Conservation (phyloP, 1,140 invertebrate species). For the Diabrotica virgifera region DNA sequence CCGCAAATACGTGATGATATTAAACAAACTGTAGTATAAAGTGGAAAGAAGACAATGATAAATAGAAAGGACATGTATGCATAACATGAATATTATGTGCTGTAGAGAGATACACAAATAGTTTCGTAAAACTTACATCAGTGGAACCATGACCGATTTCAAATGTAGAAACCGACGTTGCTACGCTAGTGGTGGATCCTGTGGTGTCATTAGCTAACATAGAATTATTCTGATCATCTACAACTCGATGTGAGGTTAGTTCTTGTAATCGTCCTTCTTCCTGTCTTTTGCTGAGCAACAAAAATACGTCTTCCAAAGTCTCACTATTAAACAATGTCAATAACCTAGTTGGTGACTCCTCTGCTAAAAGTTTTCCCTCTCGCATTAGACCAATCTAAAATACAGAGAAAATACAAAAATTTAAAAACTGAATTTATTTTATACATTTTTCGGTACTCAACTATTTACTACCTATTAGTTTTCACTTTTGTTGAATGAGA, state of each 20-base stretch:
- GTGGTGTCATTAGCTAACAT: slow-evolving; percentile 5
- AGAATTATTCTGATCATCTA: slow-evolving; percentile 21
- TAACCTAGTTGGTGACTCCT: slow-evolving; percentile 72
- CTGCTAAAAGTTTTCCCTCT: slow-evolving; percentile 78
- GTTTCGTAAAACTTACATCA: slow-evolving; percentile 23
- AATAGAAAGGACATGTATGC: no score
- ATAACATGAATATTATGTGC: no score
- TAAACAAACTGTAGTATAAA: no score
- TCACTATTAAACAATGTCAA: slow-evolving; percentile 61
- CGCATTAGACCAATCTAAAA: slow-evolving; percentile 84
- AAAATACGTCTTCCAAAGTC: slow-evolving; percentile 71
- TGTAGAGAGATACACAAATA: background rate
- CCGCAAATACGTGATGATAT: no score
- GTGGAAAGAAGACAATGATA: no score
- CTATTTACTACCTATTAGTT: no score
- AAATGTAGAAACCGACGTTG: slow-evolving; percentile 21
- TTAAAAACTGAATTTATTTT: no score
- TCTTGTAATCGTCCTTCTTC: slow-evolving; percentile 41
- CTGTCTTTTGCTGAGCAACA: slow-evolving; percentile 65
- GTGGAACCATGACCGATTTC: slow-evolving; percentile 25
- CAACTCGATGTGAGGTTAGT: background rate
- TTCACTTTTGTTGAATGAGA: no score
- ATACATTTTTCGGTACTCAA: no score
- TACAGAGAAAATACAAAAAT: no score
- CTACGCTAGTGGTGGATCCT: slow-evolving; percentile 1